A percentile compares a stretch with the other conserved stretches of the same genome.
These are phyloP conservation scores for Stenoptilia bipunctidactyla DNA, from an alignment of 2,888 invertebrate genomes.

Conservation along the genomic window DNA sequence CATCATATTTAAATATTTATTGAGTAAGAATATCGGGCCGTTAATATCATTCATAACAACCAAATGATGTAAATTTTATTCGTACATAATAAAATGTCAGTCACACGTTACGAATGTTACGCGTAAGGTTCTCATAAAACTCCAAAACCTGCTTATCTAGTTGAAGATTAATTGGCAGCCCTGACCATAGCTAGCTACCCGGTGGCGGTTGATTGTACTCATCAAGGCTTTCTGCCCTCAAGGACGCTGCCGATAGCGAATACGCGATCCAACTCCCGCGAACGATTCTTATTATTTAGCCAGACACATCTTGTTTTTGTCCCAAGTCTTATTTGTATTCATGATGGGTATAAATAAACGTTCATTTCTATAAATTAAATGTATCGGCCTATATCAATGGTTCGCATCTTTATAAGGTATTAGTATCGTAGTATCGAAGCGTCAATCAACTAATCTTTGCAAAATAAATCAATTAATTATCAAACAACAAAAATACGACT, in stretches of 20 bases:
- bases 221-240: constrained; percentile 70
- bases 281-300: constrained; percentile 57
- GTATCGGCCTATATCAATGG: too few relatives aligned
- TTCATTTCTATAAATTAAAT: too few relatives aligned
- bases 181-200: constrained; percentile 54
- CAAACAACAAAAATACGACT: too few relatives aligned
- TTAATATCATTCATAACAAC: too few relatives aligned
- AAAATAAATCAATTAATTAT: too few relatives aligned
- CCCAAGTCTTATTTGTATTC: constrained; percentile 58
- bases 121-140: constrained; percentile 23
- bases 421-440: too few relatives aligned
- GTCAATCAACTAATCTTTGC: too few relatives aligned
- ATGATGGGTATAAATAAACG: constrained; percentile 61
- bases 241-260: constrained; percentile 63
- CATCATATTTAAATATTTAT: too few relatives aligned
- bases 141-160: constrained; percentile 3
- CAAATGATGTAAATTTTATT: background rate
- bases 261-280: constrained; percentile 45
- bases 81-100: background rate
- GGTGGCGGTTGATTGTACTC: constrained; percentile 70
- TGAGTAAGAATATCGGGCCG: too few relatives aligned
- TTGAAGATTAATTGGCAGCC: constrained; percentile 47
- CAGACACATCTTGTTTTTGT: constrained; percentile 64
- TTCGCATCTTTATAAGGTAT: too few relatives aligned
- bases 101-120: constrained; percentile 6